Evolutionary conservation across 1,140 invertebrate genomes (phyloP), one percentile per base, ranked within the genome.

Genomic region (Anoplophora glabripennis): DNA sequence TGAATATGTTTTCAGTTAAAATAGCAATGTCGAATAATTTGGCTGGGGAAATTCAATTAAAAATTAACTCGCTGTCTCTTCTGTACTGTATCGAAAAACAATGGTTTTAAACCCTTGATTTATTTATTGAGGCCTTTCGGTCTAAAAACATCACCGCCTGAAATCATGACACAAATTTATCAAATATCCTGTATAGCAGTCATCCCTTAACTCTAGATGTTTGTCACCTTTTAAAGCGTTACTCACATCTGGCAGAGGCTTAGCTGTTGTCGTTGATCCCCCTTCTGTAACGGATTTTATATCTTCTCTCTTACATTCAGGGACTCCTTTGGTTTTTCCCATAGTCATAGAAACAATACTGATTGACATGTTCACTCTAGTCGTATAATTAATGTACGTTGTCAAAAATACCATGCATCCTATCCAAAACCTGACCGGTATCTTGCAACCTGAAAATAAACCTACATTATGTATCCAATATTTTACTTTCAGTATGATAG

Each of bases 361-460:
- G 44, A 89, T 83, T 8, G 87, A 88, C 67, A 89, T 81, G 76
- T 89, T 89, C 11, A 87, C 86, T 49, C 86, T 78, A 52, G 89
- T 80, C 74, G 88, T 86, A 69, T 89, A 89, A 5, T 82, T 83
- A 44, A 88, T 81, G 78, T 88, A 86, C 56, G 86, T 87, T 34
- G 86, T 84, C 33, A 85, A 78, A 61, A 89, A 89, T 66, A 89
- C 76, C 81, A 89, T 84, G 1, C 86, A 72, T n/a, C 82, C 87
- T 33, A 89, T 69, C 58, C 84, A 79, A 37, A 80, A 80, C 35
- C 72, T 55, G 3, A 62, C 67, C 12, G 71, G 67, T 28, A 68
- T 64, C 38, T 63, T 63, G 47, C 33, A 49, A 14, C 34, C 35
- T 36, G 14, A 34, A 14, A 10, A n/a, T 49, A 28, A 33, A 49